These are phyloP conservation scores for Steinernema hermaphroditum DNA, from an alignment of 2,888 invertebrate genomes.

Conservation along the genomic window DNA sequence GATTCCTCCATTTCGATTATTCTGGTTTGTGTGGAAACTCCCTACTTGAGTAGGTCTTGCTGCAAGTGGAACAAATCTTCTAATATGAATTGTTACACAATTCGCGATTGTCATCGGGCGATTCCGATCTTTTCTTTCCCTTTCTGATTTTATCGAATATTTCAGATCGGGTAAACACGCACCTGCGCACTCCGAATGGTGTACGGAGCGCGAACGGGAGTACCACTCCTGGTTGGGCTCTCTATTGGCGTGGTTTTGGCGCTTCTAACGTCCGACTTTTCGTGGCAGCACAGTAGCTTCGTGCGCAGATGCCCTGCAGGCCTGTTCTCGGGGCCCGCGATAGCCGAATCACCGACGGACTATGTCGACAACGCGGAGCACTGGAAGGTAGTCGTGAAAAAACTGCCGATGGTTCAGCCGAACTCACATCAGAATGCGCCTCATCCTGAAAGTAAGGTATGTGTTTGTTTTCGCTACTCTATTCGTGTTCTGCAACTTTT, in stretches of 20 bases:
- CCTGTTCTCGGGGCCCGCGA: background rate
- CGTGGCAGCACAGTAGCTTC: background rate
- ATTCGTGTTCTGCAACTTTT: background rate
- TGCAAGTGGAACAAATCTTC: background rate
- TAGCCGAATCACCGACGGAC: background rate
- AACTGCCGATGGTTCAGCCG: constrained; percentile 2
- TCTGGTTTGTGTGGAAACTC: background rate
- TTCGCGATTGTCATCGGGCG: background rate
- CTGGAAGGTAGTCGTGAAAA: constrained; percentile 37
- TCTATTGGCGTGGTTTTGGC: constrained; percentile 44
- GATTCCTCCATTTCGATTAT: background rate
- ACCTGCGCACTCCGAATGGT: constrained; percentile 39
- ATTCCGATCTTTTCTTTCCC: background rate
- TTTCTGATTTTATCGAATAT: too few relatives aligned
- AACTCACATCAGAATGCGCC: background rate
- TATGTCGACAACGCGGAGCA: constrained; percentile 32
- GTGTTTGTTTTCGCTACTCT: background rate
- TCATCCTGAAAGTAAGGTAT: background rate
- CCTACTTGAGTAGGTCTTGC: background rate
- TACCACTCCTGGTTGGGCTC: constrained; percentile 51
- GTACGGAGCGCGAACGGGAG: constrained; percentile 53
- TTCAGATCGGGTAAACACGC: too few relatives aligned
- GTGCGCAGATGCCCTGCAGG: background rate
- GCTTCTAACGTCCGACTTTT: constrained; percentile 37
- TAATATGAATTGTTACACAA: background rate